Base-by-base conservation (phyloP, 2,797 vertebrate genomes). In the Poecilia wingei region DNA sequence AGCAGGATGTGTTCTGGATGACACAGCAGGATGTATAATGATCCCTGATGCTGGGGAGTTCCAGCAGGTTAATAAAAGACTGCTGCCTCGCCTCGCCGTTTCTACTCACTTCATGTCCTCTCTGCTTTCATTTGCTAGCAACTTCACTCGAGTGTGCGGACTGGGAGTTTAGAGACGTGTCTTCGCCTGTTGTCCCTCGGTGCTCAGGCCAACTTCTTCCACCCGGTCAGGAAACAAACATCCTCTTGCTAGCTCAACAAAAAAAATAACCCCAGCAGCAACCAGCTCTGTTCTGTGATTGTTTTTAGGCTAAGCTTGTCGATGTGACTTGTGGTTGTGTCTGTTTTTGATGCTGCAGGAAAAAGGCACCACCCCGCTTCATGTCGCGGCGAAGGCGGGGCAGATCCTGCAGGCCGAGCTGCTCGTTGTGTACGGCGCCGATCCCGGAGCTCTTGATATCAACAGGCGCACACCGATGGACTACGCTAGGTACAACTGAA, bases 131-230 rank as follows among this genome's bases (percentile, higher is more conserved):
- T 46, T 69, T 82, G 85, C 53, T 91, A 99, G 98, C 98, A 99
- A 98, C 94, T 99, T 83, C 98, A 99, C 94, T 99, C 98, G 0
- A 99, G 98, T 0, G 98, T 99, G 86, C 94, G 98, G 90, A 99
- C 98, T 0, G 98, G 98, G 83, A 99, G 98, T 94, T 94, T 99
- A 95, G 98, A 99, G 93, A 99, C 98, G 4, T 99, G 98, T 95
- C 94, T 99, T 85, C 96, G 98, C 79, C 96, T 99, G 80, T 95
- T 99, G 79, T 99, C 98, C 6, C 96, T 99, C 71, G 98, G 98
- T 0, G 98, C 98, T 47, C 98, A 98, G 91, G 98, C 98, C 93
- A 98, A 98, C 96, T 99, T 99, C 95, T 99, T 99, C 94, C 98
- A 99, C 88, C 98, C 98, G 92, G 97, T 98, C 89, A 96, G 96